Percentiles rank a stretch among this genome's conserved stretches.
phyloP scores from a whole-genome alignment of 2,888 invertebrate genomes.

The Aleiodes alternator region DNA sequence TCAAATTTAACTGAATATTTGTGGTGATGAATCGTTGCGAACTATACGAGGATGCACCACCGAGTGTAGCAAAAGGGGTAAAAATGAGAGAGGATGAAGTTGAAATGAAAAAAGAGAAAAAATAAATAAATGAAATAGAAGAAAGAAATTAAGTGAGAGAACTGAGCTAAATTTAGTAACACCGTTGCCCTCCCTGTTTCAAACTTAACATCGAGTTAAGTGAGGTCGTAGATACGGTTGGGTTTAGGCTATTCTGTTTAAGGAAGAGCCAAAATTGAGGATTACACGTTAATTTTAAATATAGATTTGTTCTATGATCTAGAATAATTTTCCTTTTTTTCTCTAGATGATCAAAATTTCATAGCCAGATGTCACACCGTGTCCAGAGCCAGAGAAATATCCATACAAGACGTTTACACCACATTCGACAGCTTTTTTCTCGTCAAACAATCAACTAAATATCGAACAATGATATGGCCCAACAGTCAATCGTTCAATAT shows the following conservation, averaged over 20 bases:
- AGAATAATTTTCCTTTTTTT: background rate
- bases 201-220: constrained; percentile 54
- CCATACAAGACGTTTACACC: constrained; percentile 66
- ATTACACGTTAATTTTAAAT: constrained; percentile 41
- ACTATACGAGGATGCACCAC: background rate
- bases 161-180: constrained; percentile 57
- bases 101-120: constrained; percentile 21
- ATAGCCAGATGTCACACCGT: constrained; percentile 64
- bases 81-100: constrained; percentile 27
- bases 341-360: constrained; percentile 32
- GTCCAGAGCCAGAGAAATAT: constrained; percentile 68
- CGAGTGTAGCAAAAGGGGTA: constrained; percentile 7
- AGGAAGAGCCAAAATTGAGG: constrained; percentile 40
- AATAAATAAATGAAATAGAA: constrained; percentile 3
- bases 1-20: constrained; percentile 12
- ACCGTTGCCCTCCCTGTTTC: constrained; percentile 19
- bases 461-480: background rate
- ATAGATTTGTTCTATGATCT: constrained; percentile 38
- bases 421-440: constrained; percentile 60
- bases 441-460: background rate
- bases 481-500: background rate
- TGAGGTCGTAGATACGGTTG: constrained; percentile 31
- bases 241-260: constrained; percentile 38
- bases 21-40: background rate
- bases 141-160: constrained; percentile 14